Evolutionary conservation across 2,888 invertebrate species (phyloP).

Genomic region (Drosophila borborema): DNA sequence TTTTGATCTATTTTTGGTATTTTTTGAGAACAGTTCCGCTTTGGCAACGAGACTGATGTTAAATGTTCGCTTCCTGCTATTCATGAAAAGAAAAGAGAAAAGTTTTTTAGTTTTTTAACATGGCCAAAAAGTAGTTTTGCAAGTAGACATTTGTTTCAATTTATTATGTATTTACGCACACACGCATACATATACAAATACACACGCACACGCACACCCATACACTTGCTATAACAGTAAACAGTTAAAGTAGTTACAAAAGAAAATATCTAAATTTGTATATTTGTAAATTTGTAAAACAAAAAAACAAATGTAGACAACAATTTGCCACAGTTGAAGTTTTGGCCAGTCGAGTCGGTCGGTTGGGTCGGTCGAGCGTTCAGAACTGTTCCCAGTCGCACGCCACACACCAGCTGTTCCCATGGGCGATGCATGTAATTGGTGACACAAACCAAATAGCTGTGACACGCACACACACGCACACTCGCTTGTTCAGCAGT

Average conservation of each 20-base stretch:
- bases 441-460: conserved; percentile 44
- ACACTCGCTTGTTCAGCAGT: conserved; percentile 39
- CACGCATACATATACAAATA: conserved; percentile 5
- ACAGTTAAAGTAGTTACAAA: conserved; percentile 59
- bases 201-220: not conserved
- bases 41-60: conserved; percentile 10
- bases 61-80: conserved; percentile 11
- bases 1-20: conserved; percentile 38
- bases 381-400: conserved; percentile 63
- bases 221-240: conserved; percentile 63
- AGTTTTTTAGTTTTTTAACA: conserved; percentile 1
- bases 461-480: conserved; percentile 25
- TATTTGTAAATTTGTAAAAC: conserved; percentile 10
- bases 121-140: conserved; percentile 17
- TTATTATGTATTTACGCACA: conserved; percentile 22
- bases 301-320: conserved; percentile 42
- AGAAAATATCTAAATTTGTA: not conserved
- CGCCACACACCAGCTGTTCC: conserved; percentile 51
- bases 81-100: conserved; percentile 21
- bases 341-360: conserved; percentile 20
- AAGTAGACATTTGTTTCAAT: conserved; percentile 13
- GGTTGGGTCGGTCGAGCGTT: conserved; percentile 25
- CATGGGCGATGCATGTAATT: conserved; percentile 27
- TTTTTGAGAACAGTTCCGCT: conserved; percentile 37
- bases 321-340: conserved; percentile 61